These are phyloP conservation scores for Eurypyga helias DNA, from an alignment of 2,113 vertebrate genomes.

Conservation along the genomic window DNA sequence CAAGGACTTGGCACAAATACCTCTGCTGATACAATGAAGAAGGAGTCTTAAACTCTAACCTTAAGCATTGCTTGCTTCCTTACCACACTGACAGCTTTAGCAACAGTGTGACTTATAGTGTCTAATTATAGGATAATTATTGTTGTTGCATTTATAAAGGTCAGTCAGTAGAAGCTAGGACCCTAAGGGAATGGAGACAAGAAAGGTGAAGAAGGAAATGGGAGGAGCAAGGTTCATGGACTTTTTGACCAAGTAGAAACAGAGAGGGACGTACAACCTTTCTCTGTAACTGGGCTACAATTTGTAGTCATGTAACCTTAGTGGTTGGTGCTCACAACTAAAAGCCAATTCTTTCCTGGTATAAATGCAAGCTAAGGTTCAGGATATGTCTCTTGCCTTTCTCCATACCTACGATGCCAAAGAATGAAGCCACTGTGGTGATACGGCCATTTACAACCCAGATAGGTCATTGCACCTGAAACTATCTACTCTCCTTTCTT, in stretches of 20 bases:
- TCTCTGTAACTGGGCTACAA: not conserved
- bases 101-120: conserved; percentile 47
- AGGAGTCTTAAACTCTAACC: conserved; percentile 51
- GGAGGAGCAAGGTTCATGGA: not conserved
- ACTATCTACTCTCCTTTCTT: not conserved
- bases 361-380: not conserved
- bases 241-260: not conserved
- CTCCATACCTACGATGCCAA: not conserved
- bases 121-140: conserved; percentile 70
- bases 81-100: conserved; percentile 51
- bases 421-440: not conserved
- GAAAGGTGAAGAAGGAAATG: conserved; percentile 36
- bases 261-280: not conserved
- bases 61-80: conserved; percentile 47
- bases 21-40: conserved; percentile 12
- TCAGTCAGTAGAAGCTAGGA: conserved; percentile 54
- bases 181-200: conserved; percentile 60
- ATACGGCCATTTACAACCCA: not conserved
- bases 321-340: not conserved
- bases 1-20: conserved; percentile 40
- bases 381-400: not conserved
- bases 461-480: not conserved
- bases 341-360: not conserved
- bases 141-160: conserved; percentile 64
- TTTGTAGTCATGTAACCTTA: not conserved